Evolutionary conservation across 2,888 invertebrate species (phyloP), one percentile per base, ranked within the genome.

Genomic region (Odontomyia ornata): DNA sequence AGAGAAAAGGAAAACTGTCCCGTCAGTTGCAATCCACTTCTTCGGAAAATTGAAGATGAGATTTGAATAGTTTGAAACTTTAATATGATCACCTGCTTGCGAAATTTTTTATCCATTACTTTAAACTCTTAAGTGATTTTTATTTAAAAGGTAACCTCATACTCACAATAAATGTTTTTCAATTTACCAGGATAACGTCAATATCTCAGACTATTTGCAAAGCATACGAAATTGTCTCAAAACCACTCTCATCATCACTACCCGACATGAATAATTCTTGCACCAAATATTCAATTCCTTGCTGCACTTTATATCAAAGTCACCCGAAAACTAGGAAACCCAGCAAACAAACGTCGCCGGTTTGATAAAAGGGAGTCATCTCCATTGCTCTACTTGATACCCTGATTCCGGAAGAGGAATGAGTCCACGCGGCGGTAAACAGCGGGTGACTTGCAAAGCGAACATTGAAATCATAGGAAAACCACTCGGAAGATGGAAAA

Each of bases 171-270:
- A 36, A 60, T 23, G 9, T 60, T 30, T 64, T 64, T 64, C 72
- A 73, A 73, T 73, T 30, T 30, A 27, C 28, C 28, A 27, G 15
- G n/a, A 36, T 57, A 36, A 21, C 13, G 18, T 21, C 72, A 77
- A 77, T 77, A 77, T 67, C 75, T 77, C 69, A 30, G 52, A 57
- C 77, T 28, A 75, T 75, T 77, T 56, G 56, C 69, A 67, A 28
- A 36, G 52, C 30, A 77, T 73, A 73, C 65, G 23, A 71, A 27
- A 52, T 18, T 71, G 5, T 71, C 47, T 15, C 23, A 52, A 7
- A 43, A 25, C n/a, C 46, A 43, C 46, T 60, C 21, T 25, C 43
- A 65, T 30, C 28, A 30, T 69, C 47, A 69, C 11, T 36, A 36
- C 9, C 9, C 36, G 27, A 11, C 46, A 28, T 28, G 57, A 72